Conservation (phyloP, 2,888 invertebrate genomes). For the Agonopterix heracliana region DNA sequence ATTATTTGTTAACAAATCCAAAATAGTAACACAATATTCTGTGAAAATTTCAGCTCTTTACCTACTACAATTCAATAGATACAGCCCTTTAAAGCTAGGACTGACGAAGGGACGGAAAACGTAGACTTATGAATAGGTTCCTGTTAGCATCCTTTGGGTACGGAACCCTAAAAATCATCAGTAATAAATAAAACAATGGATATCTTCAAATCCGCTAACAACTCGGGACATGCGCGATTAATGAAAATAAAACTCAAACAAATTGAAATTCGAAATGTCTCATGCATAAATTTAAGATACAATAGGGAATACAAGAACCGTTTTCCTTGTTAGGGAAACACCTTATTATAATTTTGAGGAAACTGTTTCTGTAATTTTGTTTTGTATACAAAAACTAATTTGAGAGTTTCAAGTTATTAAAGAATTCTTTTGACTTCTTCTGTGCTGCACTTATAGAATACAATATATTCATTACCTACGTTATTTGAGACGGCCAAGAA, state of each 20-base stretch:
- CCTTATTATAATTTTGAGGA: conserved; percentile 21
- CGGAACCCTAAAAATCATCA: no score
- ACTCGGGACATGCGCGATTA: conserved; percentile 24
- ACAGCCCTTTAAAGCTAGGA: no score
- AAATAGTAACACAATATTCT: no score
- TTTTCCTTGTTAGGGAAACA: conserved; percentile 30
- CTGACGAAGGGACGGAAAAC: no score
- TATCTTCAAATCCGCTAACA: conserved; percentile 26
- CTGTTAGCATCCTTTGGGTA: no score
- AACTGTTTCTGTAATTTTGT: conserved; percentile 20
- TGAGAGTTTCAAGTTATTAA: conserved; percentile 26
- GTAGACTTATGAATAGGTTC: no score
- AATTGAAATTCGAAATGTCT: conserved; percentile 42
- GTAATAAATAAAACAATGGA: conserved; percentile 25
- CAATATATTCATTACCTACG: no score
- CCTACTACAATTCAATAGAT: no score
- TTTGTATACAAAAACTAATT: conserved; percentile 26
- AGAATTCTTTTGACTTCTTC: conserved; percentile 3
- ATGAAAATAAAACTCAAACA: conserved; percentile 27
- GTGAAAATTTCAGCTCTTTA: no score
- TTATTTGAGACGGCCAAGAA: no score
- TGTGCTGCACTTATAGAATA: no score
- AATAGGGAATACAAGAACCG: conserved; percentile 30
- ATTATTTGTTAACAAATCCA: no score
- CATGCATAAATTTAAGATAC: conserved; percentile 40